Evolutionary conservation across 2,888 invertebrate species (phyloP).

Genomic region (Ophion ellenae): DNA sequence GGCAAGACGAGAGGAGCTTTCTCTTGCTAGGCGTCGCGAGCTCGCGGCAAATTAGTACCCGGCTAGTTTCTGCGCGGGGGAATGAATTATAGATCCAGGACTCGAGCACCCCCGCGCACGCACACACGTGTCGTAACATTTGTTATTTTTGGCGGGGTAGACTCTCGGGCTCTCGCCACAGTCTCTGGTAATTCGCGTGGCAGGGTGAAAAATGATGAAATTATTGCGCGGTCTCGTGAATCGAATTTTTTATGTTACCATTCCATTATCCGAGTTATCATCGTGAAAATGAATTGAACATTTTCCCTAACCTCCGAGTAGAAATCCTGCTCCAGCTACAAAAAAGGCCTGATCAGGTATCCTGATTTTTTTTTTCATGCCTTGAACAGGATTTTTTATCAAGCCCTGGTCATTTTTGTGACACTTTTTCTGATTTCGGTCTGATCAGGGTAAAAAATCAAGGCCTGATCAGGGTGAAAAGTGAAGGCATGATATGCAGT

Average conservation of each 20-base stretch:
- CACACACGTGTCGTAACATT: not conserved
- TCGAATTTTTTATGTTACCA: not conserved
- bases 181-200: not conserved
- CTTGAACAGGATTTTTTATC: too few relatives aligned
- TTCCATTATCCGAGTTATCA: too few relatives aligned
- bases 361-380: too few relatives aligned
- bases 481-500: too few relatives aligned
- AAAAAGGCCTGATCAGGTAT: too few relatives aligned
- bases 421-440: too few relatives aligned
- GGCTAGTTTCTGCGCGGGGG: conserved; percentile 64
- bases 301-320: too few relatives aligned
- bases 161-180: not conserved
- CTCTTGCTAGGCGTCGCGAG: conserved; percentile 11
- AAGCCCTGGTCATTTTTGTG: too few relatives aligned
- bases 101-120: conserved; percentile 5
- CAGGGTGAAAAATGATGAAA: not conserved
- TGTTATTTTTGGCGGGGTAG: not conserved
- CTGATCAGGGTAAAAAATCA: too few relatives aligned
- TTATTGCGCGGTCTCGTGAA: not conserved
- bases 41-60: conserved; percentile 70
- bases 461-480: too few relatives aligned
- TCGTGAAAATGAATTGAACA: too few relatives aligned
- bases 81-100: conserved; percentile 61
- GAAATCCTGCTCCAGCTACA: too few relatives aligned
- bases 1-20: conserved; percentile 15